Base-by-base conservation (phyloP, 2,113 vertebrate species). In the Pseudolaguvia tuberculata region DNA sequence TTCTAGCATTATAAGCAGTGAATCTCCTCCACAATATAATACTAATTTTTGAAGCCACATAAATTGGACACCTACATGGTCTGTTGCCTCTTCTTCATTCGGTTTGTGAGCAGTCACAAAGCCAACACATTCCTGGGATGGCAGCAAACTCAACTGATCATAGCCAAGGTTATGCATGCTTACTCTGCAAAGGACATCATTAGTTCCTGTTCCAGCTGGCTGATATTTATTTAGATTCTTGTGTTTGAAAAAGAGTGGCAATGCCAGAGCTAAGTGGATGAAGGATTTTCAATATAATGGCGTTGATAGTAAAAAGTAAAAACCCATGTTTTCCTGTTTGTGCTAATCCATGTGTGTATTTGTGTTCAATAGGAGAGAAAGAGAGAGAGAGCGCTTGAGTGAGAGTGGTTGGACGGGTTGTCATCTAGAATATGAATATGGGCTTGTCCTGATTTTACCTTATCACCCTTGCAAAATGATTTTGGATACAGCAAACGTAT, bases 341-440 rank as follows among this genome's bases (percentile, higher is more conserved):
- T 8, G 39, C 73, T 75, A 75, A 75, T 75, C 73, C 25, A 1
- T 56, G 52, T 50, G 15, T 35, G 29, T 58, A 62, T 72, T 72
- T 35, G n/a, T 53, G 45, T 29, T 67, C 29, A 51, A 18, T 63
- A 42, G 39, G 39, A 42, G 7, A 42, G 39, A 42, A 9, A 42
- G 8, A 9, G 39, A 42, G 39, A 42, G 7, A 42, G 7, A 42
- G 39, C 5, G 39, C 5, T 1, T 8, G 39, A 42, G 39, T 8
- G 31, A 29, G 77, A 80, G 79, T 77, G 57, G 75, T 77, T 57
- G 27, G 57, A 74, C 79, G 11, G 70, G 79, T 80, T 77, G 52
- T 57, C 75, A 31, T 56, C 10, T 70, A 77, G 69, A 20, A 57
- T 53, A n/a, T 78, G 75, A 72, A 52, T 67, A 63, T 68, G 73